A percentile compares a stretch with the other conserved stretches of the same genome.
phyloP scores from a whole-genome alignment of 2,888 invertebrate species.

The Drosophila anceps region DNA sequence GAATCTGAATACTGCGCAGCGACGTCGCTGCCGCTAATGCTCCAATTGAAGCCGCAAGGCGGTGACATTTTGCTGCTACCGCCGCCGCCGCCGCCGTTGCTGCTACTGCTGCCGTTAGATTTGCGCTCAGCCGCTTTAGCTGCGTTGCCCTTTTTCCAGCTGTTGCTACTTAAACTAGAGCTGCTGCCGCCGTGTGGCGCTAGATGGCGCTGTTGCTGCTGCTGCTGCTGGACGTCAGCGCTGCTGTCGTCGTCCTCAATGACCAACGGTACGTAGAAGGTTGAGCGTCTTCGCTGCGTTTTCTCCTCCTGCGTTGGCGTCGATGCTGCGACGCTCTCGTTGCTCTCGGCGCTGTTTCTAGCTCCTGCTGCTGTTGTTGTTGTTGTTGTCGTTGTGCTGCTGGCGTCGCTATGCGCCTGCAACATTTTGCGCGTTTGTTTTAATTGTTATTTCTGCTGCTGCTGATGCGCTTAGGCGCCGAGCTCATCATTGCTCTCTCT shows the following conservation, averaged over 20 bases:
- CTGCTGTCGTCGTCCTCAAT: conserved; percentile 81
- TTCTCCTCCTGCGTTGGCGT: conserved; percentile 85
- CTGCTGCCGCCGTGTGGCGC: conserved; percentile 50
- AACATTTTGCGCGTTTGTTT: conserved; percentile 73
- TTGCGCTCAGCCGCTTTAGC: conserved; percentile 16
- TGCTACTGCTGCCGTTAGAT: conserved; percentile 23
- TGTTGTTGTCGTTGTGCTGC: conserved; percentile 59
- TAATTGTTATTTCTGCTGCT: conserved; percentile 57
- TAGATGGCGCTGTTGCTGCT: conserved; percentile 30
- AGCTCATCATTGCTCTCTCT: conserved; percentile 38
- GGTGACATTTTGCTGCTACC: conserved; percentile 77
- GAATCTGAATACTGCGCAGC: conserved; percentile 78
- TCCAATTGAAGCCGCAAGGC: conserved; percentile 85
- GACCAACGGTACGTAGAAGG: conserved; percentile 90
- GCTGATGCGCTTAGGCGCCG: conserved; percentile 53
- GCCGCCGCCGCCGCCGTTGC: conserved; percentile 10
- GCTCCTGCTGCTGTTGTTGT: too few species aligned
- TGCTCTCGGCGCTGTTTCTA: conserved; percentile 54
- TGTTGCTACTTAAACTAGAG: conserved; percentile 58
- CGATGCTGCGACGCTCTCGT: conserved; percentile 43
- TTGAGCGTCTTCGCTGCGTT: conserved; percentile 88
- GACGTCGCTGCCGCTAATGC: conserved; percentile 79
- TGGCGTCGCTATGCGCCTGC: conserved; percentile 66
- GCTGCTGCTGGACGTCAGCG: conserved; percentile 41
- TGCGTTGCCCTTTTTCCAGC: conserved; percentile 62